Percentiles rank a stretch among this genome's conserved stretches.
Evolutionary conservation across 2,113 vertebrate genomes (phyloP).

Genomic region (Malurus alboscapulatus): DNA sequence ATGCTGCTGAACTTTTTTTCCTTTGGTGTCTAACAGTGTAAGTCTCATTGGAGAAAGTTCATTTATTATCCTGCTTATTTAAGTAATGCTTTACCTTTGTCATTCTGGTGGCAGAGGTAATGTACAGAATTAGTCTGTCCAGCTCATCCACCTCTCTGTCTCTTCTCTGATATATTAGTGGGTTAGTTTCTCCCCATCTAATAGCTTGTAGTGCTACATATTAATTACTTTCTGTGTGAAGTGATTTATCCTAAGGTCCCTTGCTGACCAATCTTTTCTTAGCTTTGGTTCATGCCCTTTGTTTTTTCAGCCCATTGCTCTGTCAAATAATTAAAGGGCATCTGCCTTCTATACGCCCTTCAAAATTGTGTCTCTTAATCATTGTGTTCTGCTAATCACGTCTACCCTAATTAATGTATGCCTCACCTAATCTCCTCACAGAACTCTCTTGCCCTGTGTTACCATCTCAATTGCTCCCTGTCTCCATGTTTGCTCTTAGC

Average conservation of each 20-base stretch:
- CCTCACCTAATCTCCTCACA: neutral
- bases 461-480: neutral
- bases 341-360: slow-evolving; percentile 25
- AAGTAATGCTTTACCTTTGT: neutral
- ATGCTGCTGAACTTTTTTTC: neutral
- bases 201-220: slow-evolving; percentile 1
- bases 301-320: slow-evolving; percentile 49
- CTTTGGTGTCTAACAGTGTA: neutral
- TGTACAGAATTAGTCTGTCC: neutral
- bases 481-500: neutral
- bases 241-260: slow-evolving; percentile 43
- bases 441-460: neutral
- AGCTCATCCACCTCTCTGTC: neutral
- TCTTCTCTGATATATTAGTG: neutral
- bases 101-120: neutral
- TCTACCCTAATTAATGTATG: neutral
- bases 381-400: neutral
- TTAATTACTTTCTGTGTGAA: slow-evolving; percentile 27
- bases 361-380: slow-evolving; percentile 22
- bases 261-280: slow-evolving; percentile 29
- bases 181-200: neutral
- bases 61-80: neutral
- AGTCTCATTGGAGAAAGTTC: neutral
- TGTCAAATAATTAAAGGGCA: neutral
- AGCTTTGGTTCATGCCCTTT: slow-evolving; percentile 31